Conservation (phyloP, 2,888 invertebrate species). For the Brenthis daphne region DNA sequence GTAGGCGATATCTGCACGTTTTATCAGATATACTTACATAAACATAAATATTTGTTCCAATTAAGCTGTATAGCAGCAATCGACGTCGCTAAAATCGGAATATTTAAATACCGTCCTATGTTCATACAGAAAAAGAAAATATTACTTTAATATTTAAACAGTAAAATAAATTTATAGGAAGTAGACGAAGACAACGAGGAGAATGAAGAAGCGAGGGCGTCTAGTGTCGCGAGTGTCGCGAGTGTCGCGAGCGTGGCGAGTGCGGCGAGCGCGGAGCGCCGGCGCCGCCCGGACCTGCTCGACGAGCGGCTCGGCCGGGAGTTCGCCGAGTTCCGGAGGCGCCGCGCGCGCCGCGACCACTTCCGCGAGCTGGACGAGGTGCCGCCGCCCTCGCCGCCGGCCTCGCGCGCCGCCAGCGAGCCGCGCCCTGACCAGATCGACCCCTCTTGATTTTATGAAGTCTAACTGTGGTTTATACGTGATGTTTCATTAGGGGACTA, state of each 20-base stretch:
- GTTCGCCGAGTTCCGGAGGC: slow-evolving; percentile 81
- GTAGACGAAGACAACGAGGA: slow-evolving; percentile 86
- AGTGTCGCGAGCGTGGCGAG: slow-evolving; percentile 58
- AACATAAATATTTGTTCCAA: too few relatives aligned
- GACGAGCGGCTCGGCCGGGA: slow-evolving; percentile 78
- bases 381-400: background rate
- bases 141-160: too few relatives aligned
- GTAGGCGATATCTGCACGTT: too few relatives aligned
- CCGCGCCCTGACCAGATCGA: slow-evolving; percentile 22
- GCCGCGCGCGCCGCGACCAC: slow-evolving; percentile 58
- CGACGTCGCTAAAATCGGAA: too few relatives aligned
- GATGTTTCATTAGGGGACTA: too few relatives aligned
- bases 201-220: slow-evolving; percentile 34
- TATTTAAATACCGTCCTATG: too few relatives aligned
- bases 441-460: slow-evolving; percentile 22
- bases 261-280: slow-evolving; percentile 53
- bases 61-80: too few relatives aligned
- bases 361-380: slow-evolving; percentile 49
- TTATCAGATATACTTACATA: too few relatives aligned
- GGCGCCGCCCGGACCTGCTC: slow-evolving; percentile 74
- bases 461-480: too few relatives aligned
- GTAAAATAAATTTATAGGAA: slow-evolving; percentile 70
- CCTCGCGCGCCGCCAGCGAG: slow-evolving; percentile 28
- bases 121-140: too few relatives aligned
- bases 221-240: slow-evolving; percentile 21